Percentiles rank a stretch among this genome's conserved stretches.
Conservation (phyloP, 2,888 invertebrate species). For the Amphipyra berbera region DNA sequence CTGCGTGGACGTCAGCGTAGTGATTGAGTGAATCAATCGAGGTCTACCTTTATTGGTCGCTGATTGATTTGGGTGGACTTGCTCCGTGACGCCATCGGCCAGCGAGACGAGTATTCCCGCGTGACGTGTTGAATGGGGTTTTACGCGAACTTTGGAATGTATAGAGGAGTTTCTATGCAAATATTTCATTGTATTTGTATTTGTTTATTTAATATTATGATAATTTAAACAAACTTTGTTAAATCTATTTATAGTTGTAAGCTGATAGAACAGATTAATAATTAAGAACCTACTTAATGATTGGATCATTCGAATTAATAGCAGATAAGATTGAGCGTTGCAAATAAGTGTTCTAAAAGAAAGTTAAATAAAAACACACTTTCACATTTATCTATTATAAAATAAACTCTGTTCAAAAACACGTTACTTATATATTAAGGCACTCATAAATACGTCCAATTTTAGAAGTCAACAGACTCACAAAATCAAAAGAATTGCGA, state of each 20-base stretch:
- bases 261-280: neutral
- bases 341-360: too few species aligned
- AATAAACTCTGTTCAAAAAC: too few species aligned
- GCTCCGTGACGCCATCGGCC: slow-evolving; percentile 58
- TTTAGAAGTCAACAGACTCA: too few species aligned
- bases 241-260: neutral
- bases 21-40: slow-evolving; percentile 16
- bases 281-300: neutral
- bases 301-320: too few species aligned
- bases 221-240: neutral
- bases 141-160: slow-evolving; percentile 61
- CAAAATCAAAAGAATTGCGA: too few species aligned
- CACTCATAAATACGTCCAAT: too few species aligned
- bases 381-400: too few species aligned
- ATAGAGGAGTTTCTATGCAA: slow-evolving; percentile 54
- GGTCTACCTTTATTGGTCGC: slow-evolving; percentile 53
- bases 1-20: slow-evolving; percentile 1
- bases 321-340: too few species aligned
- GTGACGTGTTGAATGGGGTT: slow-evolving; percentile 58
- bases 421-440: too few species aligned
- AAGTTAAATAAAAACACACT: too few species aligned
- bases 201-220: neutral
- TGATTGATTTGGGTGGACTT: slow-evolving; percentile 26
- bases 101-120: slow-evolving; percentile 47
- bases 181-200: neutral